phyloP scores from a whole-genome alignment of 2,888 invertebrate genomes.

The Hirtodrosophila trivittata region DNA sequence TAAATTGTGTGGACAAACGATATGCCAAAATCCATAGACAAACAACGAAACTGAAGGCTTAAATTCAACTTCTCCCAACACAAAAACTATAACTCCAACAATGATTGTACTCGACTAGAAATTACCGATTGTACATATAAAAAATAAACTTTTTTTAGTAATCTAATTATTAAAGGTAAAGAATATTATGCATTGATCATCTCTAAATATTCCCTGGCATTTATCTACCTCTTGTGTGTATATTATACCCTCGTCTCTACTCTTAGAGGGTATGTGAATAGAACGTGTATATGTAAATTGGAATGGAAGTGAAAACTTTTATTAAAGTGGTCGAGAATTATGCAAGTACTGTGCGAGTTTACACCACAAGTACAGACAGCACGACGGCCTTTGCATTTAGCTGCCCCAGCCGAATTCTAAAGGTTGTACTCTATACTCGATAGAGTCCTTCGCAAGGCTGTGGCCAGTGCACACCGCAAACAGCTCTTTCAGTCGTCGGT shows the following conservation, averaged over 20 bases:
- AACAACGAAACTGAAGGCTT: constrained; percentile 17
- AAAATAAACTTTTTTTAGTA: no score
- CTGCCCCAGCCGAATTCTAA: constrained; percentile 4
- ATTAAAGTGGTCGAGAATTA: constrained; percentile 12
- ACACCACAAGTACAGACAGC: constrained; percentile 46
- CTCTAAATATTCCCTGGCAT: no score
- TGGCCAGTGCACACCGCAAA: constrained; percentile 38
- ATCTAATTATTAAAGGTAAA: no score
- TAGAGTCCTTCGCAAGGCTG: constrained; percentile 33
- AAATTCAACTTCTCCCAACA: constrained; percentile 23
- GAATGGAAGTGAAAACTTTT: constrained; percentile 12
- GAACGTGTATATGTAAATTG: no score
- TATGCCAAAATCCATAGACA: constrained; percentile 27
- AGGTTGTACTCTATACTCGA: constrained; percentile 9
- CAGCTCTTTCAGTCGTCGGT: constrained; percentile 46
- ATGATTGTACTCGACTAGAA: neutral
- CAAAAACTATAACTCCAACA: constrained; percentile 3
- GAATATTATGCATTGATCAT: no score
- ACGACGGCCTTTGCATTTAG: constrained; percentile 31
- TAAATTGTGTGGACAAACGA: constrained; percentile 39
- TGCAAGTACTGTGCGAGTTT: constrained; percentile 42
- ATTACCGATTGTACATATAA: neutral
- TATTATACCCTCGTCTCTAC: no score
- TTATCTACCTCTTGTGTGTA: no score
- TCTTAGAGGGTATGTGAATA: no score